A percentile compares a stretch with the other conserved stretches of the same genome.
Conservation (phyloP, 2,888 invertebrate species). For the Chouioia cunea region DNA sequence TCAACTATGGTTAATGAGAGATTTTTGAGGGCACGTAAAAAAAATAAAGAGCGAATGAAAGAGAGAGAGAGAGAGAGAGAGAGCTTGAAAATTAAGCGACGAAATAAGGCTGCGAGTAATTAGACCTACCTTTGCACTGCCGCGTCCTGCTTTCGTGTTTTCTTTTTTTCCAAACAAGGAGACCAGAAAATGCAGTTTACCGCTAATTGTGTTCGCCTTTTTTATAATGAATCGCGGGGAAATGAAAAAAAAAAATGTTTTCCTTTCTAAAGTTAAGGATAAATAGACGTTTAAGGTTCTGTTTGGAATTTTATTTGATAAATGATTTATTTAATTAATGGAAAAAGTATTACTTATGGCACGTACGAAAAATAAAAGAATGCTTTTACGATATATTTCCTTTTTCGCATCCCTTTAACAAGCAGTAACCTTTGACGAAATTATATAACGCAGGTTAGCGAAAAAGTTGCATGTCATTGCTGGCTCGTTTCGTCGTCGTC, state of each 20-base stretch:
- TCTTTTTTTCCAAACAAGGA: constrained; percentile 67
- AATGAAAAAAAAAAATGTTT: no score
- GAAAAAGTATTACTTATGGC: no score
- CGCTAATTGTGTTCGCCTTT: no score
- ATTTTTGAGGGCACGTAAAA: no score
- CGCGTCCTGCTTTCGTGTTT: constrained; percentile 66
- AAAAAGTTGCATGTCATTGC: constrained; percentile 27
- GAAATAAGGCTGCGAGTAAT: constrained; percentile 61
- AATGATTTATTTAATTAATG: no score
- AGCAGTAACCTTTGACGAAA: constrained; percentile 12
- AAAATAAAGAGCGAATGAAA: constrained; percentile 25
- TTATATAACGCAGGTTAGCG: constrained; percentile 3
- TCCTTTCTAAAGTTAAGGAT: no score
- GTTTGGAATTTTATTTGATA: no score
- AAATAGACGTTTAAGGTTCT: no score
- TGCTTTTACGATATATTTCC: no score
- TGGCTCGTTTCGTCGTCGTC: constrained; percentile 10
- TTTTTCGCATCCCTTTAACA: constrained; percentile 6
- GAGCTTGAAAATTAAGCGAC: constrained; percentile 55
- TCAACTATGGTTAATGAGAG: constrained; percentile 27
- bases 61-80: constrained; percentile 40
- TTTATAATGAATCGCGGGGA: no score
- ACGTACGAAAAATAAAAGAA: no score
- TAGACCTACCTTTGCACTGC: constrained; percentile 65
- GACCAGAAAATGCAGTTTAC: constrained; percentile 13